phyloP scores from a whole-genome alignment of 2,888 invertebrate genomes.

The Synergus gifuensis region DNA sequence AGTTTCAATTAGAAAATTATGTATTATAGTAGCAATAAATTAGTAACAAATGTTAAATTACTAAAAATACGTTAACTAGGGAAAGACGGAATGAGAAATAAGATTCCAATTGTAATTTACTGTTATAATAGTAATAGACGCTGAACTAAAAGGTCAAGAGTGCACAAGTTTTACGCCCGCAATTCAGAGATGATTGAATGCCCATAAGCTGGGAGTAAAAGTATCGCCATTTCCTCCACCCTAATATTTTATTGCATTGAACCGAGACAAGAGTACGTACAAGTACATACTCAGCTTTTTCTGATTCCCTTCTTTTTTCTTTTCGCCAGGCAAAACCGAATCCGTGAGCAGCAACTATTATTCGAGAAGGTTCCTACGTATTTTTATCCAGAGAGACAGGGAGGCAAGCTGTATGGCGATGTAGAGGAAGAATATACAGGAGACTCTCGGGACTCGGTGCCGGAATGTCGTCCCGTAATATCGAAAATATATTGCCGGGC shows the following conservation, averaged over 20 bases:
- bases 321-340: constrained; percentile 23
- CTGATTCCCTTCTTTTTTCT: background rate
- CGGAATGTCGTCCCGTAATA: constrained; percentile 72
- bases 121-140: background rate
- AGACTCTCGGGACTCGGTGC: constrained; percentile 61
- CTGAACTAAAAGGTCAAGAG: constrained; percentile 1
- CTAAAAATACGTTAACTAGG: background rate
- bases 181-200: constrained; percentile 17
- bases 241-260: constrained; percentile 16
- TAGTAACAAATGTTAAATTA: too few relatives aligned
- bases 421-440: constrained; percentile 62
- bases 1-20: too few relatives aligned
- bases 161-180: background rate
- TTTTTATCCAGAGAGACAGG: constrained; percentile 55
- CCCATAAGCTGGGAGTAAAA: constrained; percentile 12
- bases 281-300: constrained; percentile 7
- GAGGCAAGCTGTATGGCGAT: constrained; percentile 49
- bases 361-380: constrained; percentile 59
- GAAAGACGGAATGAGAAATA: background rate
- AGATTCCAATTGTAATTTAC: too few relatives aligned
- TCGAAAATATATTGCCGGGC: constrained; percentile 69
- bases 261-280: constrained; percentile 7
- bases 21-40: too few relatives aligned
- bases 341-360: constrained; percentile 54
- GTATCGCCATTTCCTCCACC: constrained; percentile 15